phyloP scores from a whole-genome alignment of 1,140 invertebrate species.

The Pseudomyrmex cubaensis region DNA sequence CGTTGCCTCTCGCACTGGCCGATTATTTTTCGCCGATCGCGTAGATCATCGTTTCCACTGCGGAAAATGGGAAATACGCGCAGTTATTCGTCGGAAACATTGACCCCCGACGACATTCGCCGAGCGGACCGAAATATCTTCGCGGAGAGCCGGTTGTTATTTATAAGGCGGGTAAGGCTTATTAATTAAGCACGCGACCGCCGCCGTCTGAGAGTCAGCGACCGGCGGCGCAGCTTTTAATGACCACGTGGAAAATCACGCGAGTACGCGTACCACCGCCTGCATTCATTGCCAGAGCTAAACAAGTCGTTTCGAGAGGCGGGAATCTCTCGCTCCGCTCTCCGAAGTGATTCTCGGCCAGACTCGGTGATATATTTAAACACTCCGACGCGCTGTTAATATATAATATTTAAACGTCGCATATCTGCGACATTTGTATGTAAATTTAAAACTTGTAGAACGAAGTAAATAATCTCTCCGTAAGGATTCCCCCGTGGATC shows the following conservation, averaged over 20 bases:
- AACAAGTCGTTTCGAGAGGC: slow-evolving; percentile 26
- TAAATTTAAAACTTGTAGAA: too few relatives aligned
- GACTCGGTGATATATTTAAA: too few relatives aligned
- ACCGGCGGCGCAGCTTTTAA: slow-evolving; percentile 52
- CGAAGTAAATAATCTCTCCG: too few relatives aligned
- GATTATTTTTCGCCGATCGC: slow-evolving; percentile 8
- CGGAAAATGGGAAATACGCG: slow-evolving; percentile 5
- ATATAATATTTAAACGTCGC: background rate
- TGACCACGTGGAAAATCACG: slow-evolving; percentile 55
- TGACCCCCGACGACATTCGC: slow-evolving; percentile 34
- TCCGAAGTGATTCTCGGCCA: background rate
- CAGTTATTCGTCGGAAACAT: slow-evolving; percentile 57
- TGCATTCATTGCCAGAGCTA: slow-evolving; percentile 43
- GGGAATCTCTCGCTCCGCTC: slow-evolving; percentile 12
- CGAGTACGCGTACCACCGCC: background rate
- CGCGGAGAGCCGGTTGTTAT: slow-evolving; percentile 13
- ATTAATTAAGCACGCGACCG: slow-evolving; percentile 58
- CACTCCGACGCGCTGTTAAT: background rate
- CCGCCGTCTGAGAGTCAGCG: slow-evolving; percentile 46
- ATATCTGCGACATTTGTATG: too few relatives aligned
- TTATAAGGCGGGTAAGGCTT: slow-evolving; percentile 37
- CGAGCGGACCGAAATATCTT: slow-evolving; percentile 60
- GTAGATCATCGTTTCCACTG: background rate
- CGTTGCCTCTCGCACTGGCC: background rate
- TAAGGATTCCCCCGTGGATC: too few relatives aligned